phyloP scores from a whole-genome alignment of 2,888 invertebrate species.

The Linhomoeus sp. region DNA sequence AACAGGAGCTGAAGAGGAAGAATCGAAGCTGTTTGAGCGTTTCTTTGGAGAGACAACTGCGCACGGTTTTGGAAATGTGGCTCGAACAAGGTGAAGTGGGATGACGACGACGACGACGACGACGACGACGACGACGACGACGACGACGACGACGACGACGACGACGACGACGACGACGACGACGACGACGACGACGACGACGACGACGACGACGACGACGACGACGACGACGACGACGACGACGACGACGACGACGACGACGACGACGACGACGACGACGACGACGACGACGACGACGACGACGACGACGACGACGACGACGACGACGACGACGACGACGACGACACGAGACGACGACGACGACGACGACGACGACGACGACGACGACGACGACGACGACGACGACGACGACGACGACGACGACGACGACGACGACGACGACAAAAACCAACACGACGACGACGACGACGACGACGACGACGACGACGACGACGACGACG shows the following conservation, averaged over 20 bases:
- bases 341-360: too few species aligned
- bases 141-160: too few species aligned
- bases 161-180: slow-evolving; percentile 2
- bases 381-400: not conserved
- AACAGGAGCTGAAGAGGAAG: too few species aligned
- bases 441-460: not conserved
- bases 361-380: not conserved
- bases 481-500: slow-evolving; percentile 1
- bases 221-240: slow-evolving; percentile 2
- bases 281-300: not conserved
- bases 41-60: too few species aligned
- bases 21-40: too few species aligned
- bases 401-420: slow-evolving; percentile 2
- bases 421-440: slow-evolving; percentile 2
- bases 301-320: not conserved
- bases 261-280: not conserved
- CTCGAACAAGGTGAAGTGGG: too few species aligned
- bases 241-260: not conserved
- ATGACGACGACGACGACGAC: too few species aligned
- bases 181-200: slow-evolving; percentile 1
- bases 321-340: not conserved
- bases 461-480: slow-evolving; percentile 2
- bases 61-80: too few species aligned
- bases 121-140: too few species aligned
- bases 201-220: not conserved